phyloP scores from a whole-genome alignment of 1,140 invertebrate species.

The Cataglyphis hispanica region DNA sequence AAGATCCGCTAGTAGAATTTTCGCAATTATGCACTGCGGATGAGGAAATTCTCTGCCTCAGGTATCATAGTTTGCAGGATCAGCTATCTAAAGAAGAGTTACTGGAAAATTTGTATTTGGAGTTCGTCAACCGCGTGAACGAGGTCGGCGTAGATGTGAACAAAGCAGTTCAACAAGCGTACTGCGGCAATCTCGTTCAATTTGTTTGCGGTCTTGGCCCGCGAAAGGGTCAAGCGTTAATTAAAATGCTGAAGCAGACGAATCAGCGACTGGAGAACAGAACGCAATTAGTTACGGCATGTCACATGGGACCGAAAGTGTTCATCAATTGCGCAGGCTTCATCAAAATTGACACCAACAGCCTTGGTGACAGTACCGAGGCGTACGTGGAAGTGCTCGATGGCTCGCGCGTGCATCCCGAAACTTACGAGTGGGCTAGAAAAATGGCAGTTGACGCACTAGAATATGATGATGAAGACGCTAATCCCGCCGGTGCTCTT shows the following conservation, averaged over 20 bases:
- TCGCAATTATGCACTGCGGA: conserved; percentile 97
- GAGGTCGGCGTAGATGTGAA: conserved; percentile 99
- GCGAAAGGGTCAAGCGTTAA: conserved; percentile 95
- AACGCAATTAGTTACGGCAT: conserved; percentile 97
- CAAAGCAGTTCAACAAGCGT: conserved; percentile 94
- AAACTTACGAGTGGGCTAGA: conserved; percentile 99
- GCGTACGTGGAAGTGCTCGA: conserved; percentile 98
- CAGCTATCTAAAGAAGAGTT: conserved; percentile 95
- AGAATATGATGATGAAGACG: conserved; percentile 98
- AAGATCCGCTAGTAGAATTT: conserved; percentile 98
- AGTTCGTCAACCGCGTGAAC: conserved; percentile 97
- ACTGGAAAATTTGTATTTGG: conserved; percentile 93
- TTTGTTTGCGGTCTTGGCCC: conserved; percentile 99
- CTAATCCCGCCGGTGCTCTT: conserved; percentile 97
- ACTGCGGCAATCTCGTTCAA: conserved; percentile 96
- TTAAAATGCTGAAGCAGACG: conserved; percentile 97
- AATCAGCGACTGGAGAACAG: conserved; percentile 97
- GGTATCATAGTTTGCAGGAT: conserved; percentile 93
- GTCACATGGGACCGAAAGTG: conserved; percentile 99
- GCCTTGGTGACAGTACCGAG: conserved; percentile 96
- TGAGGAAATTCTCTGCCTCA: conserved; percentile 97
- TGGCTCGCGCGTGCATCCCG: conserved; percentile 98
- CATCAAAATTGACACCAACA: conserved; percentile 99
- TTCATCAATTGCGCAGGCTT: conserved; percentile 99
- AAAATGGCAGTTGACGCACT: conserved; percentile 99